These are phyloP conservation scores for Eupeodes luniger DNA, from an alignment of 2,888 invertebrate species.

Conservation along the genomic window DNA sequence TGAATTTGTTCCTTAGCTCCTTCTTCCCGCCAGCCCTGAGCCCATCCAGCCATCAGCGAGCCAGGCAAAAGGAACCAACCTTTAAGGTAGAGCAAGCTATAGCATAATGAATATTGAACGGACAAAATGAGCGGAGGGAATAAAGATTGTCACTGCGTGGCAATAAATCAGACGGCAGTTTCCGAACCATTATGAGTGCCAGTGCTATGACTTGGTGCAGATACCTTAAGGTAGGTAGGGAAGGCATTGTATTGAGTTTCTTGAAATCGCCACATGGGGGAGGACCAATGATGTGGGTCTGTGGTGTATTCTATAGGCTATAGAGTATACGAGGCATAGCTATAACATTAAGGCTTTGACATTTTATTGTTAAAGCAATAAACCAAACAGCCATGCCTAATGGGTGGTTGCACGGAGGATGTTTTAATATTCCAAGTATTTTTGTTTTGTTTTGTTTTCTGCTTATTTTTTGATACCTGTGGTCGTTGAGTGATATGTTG, in stretches of 20 bases:
- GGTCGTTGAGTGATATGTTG: constrained; percentile 54
- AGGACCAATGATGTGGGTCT: constrained; percentile 61
- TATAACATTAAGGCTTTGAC: constrained; percentile 39
- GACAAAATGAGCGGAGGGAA: constrained; percentile 66
- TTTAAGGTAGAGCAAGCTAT: constrained; percentile 6
- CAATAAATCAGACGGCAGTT: constrained; percentile 70
- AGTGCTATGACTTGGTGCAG: constrained; percentile 2
- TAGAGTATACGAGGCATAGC: neutral
- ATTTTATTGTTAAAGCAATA: constrained; percentile 70
- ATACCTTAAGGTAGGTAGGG: neutral
- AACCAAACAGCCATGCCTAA: constrained; percentile 68
- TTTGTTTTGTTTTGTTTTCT: constrained; percentile 16
- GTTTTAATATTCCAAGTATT: constrained; percentile 65
- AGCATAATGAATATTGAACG: constrained; percentile 69
- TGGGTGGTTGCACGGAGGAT: constrained; percentile 72
- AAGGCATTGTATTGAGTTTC: constrained; percentile 65
- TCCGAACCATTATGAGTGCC: constrained; percentile 58
- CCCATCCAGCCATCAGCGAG: too few species aligned
- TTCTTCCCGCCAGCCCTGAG: neutral
- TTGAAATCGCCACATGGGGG: constrained; percentile 69
- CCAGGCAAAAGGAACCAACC: constrained; percentile 10
- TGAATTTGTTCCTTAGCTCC: neutral
- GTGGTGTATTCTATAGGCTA: neutral
- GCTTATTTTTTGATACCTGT: constrained; percentile 45
- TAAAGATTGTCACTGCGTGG: constrained; percentile 73